Base-by-base conservation (phyloP, 2,888 invertebrate species). In the Drosophila glabriapex region DNA sequence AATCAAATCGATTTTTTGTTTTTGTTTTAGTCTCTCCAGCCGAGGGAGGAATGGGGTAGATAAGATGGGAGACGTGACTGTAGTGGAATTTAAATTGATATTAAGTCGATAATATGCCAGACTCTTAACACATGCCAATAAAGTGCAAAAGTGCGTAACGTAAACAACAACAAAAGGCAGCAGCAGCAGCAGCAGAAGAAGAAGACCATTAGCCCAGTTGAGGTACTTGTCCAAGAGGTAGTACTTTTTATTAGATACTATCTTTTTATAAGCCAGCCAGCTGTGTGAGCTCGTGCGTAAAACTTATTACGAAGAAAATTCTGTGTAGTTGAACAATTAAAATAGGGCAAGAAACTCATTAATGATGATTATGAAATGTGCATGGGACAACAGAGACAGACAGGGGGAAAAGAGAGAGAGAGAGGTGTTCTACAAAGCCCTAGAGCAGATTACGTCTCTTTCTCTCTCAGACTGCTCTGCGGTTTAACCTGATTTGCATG, bases 331-430 rank as follows among this genome's bases (percentile, higher is more conserved):
- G 70, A 61, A 68, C 73, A 78, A 81, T 80, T 73, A 67, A 85
- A 87, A 82, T 83, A 70, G 88, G 87, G 76, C 89, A 89, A 89
- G 75, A 89, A 87, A 87, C 88, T 76, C 89, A 87, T 89, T 87
- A 87, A 78, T 61, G 68, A 50, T 76, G 77, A 73, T 87, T 84
- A 83, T 77, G 86, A 82, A 87, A 89, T 84, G 70, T 73, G 56
- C 71, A 77, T 54, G 67, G 16, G 46, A 25, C 7, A 46, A 46
- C 3, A 22, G 22, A 43, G 2, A n/a, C 10, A 41, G 43, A 43
- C 3, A 12, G 43, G 12, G 37, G 3, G 16, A 16, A 4, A 14
- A 35, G 14, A 12, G 12, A 33, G 12, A 1, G 33, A 12, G 33
- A 4, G 12, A 12, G 12, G 1, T 4, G 33, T 35, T 35, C 33